These are phyloP conservation scores for Tenthredo scrophulariae DNA, from an alignment of 2,888 invertebrate species.

Conservation along the genomic window DNA sequence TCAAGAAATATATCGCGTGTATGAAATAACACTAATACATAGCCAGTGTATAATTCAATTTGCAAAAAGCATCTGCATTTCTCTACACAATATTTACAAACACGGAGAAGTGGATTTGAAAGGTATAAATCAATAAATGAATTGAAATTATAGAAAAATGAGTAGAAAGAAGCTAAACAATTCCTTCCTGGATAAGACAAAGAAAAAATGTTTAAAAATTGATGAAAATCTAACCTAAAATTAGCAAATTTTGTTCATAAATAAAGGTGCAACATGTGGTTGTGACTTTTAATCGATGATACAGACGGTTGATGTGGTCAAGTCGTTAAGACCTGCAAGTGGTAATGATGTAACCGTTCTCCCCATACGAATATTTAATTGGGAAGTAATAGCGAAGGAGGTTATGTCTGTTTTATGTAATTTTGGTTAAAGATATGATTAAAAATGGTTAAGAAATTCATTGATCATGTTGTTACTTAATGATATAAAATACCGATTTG, in stretches of 20 bases:
- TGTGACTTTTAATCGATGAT: neutral
- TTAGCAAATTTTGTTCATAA: neutral
- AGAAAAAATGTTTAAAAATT: neutral
- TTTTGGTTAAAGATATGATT: neutral
- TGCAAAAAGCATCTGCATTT: neutral
- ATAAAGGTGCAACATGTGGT: neutral
- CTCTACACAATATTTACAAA: neutral
- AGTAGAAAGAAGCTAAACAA: neutral
- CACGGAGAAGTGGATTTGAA: neutral
- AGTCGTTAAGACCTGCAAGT: neutral
- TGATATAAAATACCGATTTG: neutral
- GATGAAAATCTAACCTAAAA: conserved; percentile 20
- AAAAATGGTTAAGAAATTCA: neutral
- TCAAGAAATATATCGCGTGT: neutral
- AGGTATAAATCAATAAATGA: neutral
- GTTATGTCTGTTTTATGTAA: conserved; percentile 54
- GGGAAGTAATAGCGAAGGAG: conserved; percentile 26
- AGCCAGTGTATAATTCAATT: neutral
- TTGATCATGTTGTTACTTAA: neutral
- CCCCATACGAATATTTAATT: neutral
- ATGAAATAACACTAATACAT: neutral
- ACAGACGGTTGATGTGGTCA: conserved; percentile 20
- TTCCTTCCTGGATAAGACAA: neutral
- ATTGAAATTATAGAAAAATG: neutral
- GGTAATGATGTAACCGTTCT: neutral